Evolutionary conservation across 2,113 vertebrate species (phyloP), one percentile per base, ranked within the genome.

Genomic region (Dipodomys stephensi): DNA sequence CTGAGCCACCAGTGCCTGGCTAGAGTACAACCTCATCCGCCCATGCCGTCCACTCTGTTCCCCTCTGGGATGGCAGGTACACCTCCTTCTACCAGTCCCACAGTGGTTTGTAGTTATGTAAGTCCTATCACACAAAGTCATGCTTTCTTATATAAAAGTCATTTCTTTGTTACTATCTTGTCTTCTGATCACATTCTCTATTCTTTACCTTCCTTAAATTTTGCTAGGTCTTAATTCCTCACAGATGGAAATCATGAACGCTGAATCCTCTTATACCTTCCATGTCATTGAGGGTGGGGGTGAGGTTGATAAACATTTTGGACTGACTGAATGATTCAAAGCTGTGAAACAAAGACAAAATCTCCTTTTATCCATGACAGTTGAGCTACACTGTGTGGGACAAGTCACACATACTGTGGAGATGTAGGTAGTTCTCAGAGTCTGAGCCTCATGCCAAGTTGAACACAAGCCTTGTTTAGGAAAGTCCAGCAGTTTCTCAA

Each of bases 401-500:
- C 16, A 71, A 62, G 68, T 20, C 1, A 8, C 0, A 0, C 10
- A 15, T 22, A 39, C 22, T 0, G 0, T 8, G 39, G 64, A 7
- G 3, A 7, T 18, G 23, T 11, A 39, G 13, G 76, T 22, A n/a
- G 39, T 28, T 19, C 60, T 6, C 67, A 23, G 60, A 1, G 25
- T 79, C 67, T 22, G 27, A 19, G 13, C 49, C 53, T 68, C 5
- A 0, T 15, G 23, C 22, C 71, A 90, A 44, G 28, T 7, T 30
- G 74, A 77, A n/a, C 19, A 53, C 8, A 81, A 67, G 71, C 57
- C 85, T 30, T 2, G 20, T 53, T 90, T 82, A 53, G 27, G 35
- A 88, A 64, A 80, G 46, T 18, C 18, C 79, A 19, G 23, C 23
- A 30, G 44, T 96, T 96, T 92, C 83, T 76, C 60, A 82, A 67